These are phyloP conservation scores for Psephotus haematonotus DNA, from an alignment of 2,113 vertebrate species.

Conservation along the genomic window DNA sequence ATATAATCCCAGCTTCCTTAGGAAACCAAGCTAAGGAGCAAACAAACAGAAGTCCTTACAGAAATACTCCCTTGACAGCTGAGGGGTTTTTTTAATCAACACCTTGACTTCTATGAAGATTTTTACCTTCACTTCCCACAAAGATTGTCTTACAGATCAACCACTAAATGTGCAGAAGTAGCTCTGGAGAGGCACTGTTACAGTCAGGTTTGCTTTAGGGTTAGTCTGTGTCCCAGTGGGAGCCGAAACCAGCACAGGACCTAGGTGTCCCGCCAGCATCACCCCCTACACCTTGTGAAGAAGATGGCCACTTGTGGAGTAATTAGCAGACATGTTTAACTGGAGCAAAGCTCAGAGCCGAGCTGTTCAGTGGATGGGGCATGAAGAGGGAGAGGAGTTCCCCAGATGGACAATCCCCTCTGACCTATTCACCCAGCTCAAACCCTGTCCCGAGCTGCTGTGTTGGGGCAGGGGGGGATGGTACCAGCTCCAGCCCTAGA, in stretches of 20 bases:
- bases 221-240: neutral
- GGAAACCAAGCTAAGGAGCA: constrained; percentile 59
- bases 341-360: neutral
- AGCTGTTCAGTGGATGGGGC: neutral
- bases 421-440: neutral
- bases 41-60: constrained; percentile 52
- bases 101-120: neutral
- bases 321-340: neutral
- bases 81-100: constrained; percentile 16
- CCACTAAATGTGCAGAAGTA: neutral
- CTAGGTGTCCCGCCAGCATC: neutral
- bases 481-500: neutral
- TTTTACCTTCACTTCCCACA: constrained; percentile 51
- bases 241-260: neutral
- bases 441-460: neutral
- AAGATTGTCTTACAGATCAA: constrained; percentile 31
- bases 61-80: neutral
- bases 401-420: neutral
- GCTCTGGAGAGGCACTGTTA: neutral
- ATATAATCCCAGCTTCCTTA: constrained; percentile 59
- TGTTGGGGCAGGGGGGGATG: neutral
- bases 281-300: neutral
- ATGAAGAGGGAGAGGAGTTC: neutral
- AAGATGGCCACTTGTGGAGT: neutral
- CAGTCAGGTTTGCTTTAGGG: neutral